phyloP scores from a whole-genome alignment of 2,888 invertebrate species.

The Cataglyphis rosenhaueri region DNA sequence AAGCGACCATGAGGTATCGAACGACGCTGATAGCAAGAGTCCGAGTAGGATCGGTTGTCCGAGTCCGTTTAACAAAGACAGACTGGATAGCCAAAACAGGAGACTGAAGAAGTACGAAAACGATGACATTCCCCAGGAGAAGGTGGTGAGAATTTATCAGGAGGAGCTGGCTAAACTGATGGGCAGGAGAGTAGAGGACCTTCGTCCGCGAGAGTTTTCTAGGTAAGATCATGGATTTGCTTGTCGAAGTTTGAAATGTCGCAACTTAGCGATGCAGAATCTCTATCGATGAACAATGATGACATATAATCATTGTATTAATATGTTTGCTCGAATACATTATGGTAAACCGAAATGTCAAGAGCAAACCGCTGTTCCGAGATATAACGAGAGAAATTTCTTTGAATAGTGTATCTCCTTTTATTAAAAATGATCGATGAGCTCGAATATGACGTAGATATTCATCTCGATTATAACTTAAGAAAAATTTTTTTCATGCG shows the following conservation, averaged over 20 bases:
- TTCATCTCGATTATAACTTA: not conserved
- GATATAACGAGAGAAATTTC: constrained; percentile 7
- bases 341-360: constrained; percentile 61
- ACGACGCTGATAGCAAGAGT: constrained; percentile 92
- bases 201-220: constrained; percentile 92
- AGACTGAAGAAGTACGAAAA: constrained; percentile 95
- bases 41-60: constrained; percentile 91
- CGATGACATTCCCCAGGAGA: constrained; percentile 98
- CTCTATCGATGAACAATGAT: constrained; percentile 42
- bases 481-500: not conserved
- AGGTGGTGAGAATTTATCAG: constrained; percentile 97
- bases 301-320: constrained; percentile 63
- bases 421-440: constrained; percentile 21
- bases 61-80: constrained; percentile 92
- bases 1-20: constrained; percentile 86
- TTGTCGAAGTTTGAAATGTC: constrained; percentile 31
- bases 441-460: not conserved
- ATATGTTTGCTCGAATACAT: constrained; percentile 55
- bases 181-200: constrained; percentile 91
- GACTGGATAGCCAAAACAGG: constrained; percentile 88
- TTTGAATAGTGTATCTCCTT: not conserved
- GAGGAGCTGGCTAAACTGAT: constrained; percentile 97
- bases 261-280: constrained; percentile 49
- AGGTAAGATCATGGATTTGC: constrained; percentile 87
- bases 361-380: constrained; percentile 50